Base-by-base conservation (phyloP, 2,888 invertebrate species). In the Gerris lacustris region DNA sequence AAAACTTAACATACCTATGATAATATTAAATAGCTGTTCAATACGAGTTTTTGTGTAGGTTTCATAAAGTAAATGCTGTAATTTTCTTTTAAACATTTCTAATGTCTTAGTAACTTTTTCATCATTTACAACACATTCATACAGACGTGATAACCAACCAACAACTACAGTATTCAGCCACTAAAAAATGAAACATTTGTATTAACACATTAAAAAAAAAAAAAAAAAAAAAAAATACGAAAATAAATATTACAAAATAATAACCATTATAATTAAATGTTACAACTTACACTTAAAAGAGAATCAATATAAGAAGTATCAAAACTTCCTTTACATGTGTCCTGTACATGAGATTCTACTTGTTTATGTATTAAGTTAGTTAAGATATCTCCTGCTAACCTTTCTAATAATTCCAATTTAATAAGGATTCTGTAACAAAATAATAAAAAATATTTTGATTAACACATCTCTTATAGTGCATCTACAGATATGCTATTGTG, bases 1-100 rank as follows among this genome's bases (percentile, higher is more conserved):
- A n/a, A n/a, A n/a, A n/a, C 6, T 44, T 43, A 11, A 71, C 74
- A 79, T 81, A 87, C 88, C 88, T 76, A 97, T 95, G 70, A 97
- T 94, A 72, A 97, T 96, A 78, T 92, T 94, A 79, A 97, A 97
- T 69, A 97, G 85, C 79, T 97, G 94, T 76, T 93, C 90, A 74
- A 96, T 95, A 76, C 95, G 86, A 69, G 90, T 85, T 79, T 88
- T 88, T 6, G 94, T 94, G 78, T 94, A 96, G 45, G 90, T 91
- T 79, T 95, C 92, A 79, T 91, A 93, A 74, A 96, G 82, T 79
- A 88, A 91, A 79, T 93, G 77, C 18, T 74, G 82, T 81, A 72
- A 84, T 83, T 76, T 84, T 80, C 70, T 84, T 82, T 73, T 85
- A 84, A 76, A 85, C 81, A 67, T 83, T 80, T n/a, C 84, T 82